Evolutionary conservation across 2,113 vertebrate genomes (phyloP), one percentile per base, ranked within the genome.

Genomic region (Monopterus albus): DNA sequence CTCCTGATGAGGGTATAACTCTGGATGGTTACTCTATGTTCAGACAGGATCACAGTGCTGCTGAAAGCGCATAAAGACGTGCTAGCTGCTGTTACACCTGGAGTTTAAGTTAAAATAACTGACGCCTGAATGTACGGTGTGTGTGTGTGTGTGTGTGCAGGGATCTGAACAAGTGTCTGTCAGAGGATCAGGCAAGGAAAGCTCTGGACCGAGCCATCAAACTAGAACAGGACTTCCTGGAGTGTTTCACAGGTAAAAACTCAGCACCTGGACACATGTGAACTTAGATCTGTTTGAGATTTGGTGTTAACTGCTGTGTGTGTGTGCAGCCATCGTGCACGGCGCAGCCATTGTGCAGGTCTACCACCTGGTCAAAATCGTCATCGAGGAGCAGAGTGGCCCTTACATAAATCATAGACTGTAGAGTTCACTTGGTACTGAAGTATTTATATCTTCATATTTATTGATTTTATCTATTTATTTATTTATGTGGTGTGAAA

Each of bases 301-400:
- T n/a, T n/a, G n/a, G n/a, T 31, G 29, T 31, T 31, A 31, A 31
- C 29, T 7, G 29, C 8, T 31, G 20, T 63, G 31, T 49, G 6
- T 43, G 31, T 58, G 7, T 66, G 17, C 79, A 96, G 95, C 95
- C 79, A 94, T 96, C 31, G 94, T 96, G 67, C 94, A 96, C 8
- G 95, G 95, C 0, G 95, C 96, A 83, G 95, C 94, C 87, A 96
- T 96, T 15, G 95, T 96, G 74, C 95, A 96, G 85, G 93, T 96
- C 47, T 96, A 96, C 87, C 94, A 95, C 88, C 94, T 93, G 47
- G 89, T 95, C 58, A 96, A 96, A 73, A 88, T 91, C 0, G 93
- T 96, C 81, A 95, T 96, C 1, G 95, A 96, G 86, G 95, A 96
- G 82, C 95, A 96, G 78, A 96, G 95, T 17, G 95, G 95, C 8